phyloP scores from a whole-genome alignment of 2,113 vertebrate genomes.

The Nicator chloris region DNA sequence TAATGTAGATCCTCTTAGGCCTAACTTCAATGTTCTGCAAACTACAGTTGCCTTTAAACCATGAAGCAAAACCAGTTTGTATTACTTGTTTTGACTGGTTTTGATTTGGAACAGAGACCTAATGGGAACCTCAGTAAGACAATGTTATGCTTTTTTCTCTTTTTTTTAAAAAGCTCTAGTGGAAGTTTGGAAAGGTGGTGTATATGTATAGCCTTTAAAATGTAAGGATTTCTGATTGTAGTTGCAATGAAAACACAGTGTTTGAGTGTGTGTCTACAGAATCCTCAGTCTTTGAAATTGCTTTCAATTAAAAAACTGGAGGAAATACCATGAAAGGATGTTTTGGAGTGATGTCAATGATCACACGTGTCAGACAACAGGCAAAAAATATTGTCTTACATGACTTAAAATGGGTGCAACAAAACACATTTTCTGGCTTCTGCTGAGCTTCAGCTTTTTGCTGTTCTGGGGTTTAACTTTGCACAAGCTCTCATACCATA shows the following conservation, averaged over 20 bases:
- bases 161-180: neutral
- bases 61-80: neutral
- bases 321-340: neutral
- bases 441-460: neutral
- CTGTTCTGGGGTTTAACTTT: neutral
- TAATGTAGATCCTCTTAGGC: neutral
- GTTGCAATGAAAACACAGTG: constrained; percentile 59
- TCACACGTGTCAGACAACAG: neutral
- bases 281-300: neutral
- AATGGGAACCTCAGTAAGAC: constrained; percentile 30
- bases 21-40: constrained; percentile 9
- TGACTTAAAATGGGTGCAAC: neutral
- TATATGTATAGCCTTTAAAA: neutral
- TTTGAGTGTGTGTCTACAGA: constrained; percentile 26
- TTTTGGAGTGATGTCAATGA: neutral
- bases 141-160: neutral
- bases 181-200: constrained; percentile 19
- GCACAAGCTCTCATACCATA: neutral
- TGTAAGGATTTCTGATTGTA: constrained; percentile 36
- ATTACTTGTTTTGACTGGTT: constrained; percentile 26
- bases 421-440: neutral
- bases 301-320: neutral
- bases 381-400: neutral
- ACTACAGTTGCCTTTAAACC: constrained; percentile 58
- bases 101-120: constrained; percentile 14